Conservation (phyloP, 2,888 invertebrate genomes). For the Xylota sylvarum region DNA sequence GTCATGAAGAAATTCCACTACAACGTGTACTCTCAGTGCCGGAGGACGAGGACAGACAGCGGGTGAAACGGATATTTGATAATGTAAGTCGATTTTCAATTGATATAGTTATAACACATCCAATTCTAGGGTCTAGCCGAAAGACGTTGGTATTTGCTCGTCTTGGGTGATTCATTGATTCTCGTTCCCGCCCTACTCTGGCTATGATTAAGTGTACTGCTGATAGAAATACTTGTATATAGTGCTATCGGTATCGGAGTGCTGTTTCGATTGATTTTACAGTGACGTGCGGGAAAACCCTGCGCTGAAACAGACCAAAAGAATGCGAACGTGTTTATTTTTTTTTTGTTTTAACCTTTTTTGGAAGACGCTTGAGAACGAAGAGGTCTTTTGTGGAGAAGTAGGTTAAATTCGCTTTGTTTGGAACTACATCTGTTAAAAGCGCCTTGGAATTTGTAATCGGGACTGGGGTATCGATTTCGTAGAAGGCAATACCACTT, state of each 20-base stretch:
- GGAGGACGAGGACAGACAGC: slow-evolving; percentile 81
- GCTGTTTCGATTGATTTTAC: neutral
- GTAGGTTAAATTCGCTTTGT: slow-evolving; percentile 56
- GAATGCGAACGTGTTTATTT: slow-evolving; percentile 20
- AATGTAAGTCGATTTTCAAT: slow-evolving; percentile 79
- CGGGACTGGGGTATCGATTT: slow-evolving; percentile 2
- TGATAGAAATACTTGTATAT: slow-evolving; percentile 8
- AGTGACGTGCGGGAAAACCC: neutral
- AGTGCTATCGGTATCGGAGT: slow-evolving; percentile 2
- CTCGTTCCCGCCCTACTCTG: neutral
- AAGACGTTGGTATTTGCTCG: neutral
- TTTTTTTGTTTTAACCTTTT: slow-evolving; percentile 32
- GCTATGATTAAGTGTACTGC: neutral
- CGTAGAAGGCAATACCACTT: slow-evolving; percentile 20
- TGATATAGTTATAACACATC: neutral
- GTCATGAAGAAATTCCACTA: slow-evolving; percentile 73
- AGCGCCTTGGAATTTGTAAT: neutral
- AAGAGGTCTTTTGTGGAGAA: slow-evolving; percentile 28
- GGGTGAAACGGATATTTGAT: slow-evolving; percentile 81
- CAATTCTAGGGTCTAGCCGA: too few relatives aligned
- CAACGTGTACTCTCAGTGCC: slow-evolving; percentile 68
- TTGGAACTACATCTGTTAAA: slow-evolving; percentile 4
- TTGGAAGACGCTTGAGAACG: slow-evolving; percentile 14
- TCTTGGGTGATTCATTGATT: slow-evolving; percentile 48
- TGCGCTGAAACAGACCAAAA: neutral